A percentile compares a stretch with the other conserved stretches of the same genome.
These are phyloP conservation scores for Sminthopsis crassicaudata DNA, from an alignment of 2,113 vertebrate species.

Conservation along the genomic window DNA sequence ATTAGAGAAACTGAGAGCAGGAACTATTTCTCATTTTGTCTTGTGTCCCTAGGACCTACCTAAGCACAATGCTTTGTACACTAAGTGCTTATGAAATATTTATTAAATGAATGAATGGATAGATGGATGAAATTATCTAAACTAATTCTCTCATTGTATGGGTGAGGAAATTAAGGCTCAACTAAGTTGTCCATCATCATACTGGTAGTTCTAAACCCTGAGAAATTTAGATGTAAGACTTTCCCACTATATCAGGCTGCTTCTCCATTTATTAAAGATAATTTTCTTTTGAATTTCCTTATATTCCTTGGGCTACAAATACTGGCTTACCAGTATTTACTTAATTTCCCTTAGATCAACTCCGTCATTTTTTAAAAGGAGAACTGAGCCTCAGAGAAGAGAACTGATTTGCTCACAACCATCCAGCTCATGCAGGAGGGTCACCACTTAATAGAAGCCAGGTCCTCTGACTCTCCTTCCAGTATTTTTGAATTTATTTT, in stretches of 20 bases:
- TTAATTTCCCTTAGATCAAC: neutral
- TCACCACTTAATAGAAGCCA: neutral
- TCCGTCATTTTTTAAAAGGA: neutral
- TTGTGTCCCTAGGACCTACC: neutral
- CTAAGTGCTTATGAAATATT: neutral
- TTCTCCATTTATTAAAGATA: neutral
- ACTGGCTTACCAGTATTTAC: neutral
- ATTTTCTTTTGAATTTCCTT: neutral
- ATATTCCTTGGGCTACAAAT: neutral
- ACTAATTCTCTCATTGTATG: neutral
- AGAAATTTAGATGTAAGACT: neutral
- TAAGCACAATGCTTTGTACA: neutral
- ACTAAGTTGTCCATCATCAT: neutral
- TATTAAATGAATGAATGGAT: neutral
- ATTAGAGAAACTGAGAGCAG: neutral
- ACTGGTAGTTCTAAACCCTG: neutral
- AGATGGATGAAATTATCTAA: neutral
- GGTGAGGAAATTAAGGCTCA: neutral
- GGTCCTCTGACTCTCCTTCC: neutral
- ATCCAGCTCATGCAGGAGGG: neutral
- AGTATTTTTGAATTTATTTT: neutral
- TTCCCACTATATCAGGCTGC: neutral
- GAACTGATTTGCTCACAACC: neutral
- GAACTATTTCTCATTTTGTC: neutral
- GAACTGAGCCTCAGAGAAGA: neutral